Evolutionary conservation across 2,888 invertebrate species (phyloP).

Genomic region (Tenthredo livida): DNA sequence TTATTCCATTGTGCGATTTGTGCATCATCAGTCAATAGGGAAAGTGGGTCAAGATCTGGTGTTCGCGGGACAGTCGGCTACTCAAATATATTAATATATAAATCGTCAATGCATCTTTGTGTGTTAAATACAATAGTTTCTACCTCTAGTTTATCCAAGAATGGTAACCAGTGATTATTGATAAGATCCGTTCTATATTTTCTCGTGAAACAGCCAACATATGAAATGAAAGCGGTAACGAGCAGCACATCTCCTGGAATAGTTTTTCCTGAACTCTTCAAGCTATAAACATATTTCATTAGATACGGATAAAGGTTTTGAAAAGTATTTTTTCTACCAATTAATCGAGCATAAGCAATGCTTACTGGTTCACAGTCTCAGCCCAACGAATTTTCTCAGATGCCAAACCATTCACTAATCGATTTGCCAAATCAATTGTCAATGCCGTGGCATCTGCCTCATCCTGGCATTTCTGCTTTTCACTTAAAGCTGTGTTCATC

Average conservation of each 20-base stretch:
- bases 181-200: constrained; percentile 89
- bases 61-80: constrained; percentile 88
- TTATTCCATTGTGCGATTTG: constrained; percentile 97
- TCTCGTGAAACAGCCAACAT: constrained; percentile 95
- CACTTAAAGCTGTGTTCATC: constrained; percentile 91
- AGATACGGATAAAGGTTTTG: constrained; percentile 23
- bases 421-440: constrained; percentile 94
- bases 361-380: constrained; percentile 82
- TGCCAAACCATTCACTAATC: constrained; percentile 94
- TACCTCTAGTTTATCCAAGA: constrained; percentile 84
- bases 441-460: constrained; percentile 94
- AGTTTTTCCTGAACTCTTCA: constrained; percentile 86
- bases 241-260: constrained; percentile 94
- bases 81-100: background rate
- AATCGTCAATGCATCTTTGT: background rate
- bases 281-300: constrained; percentile 75
- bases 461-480: constrained; percentile 94
- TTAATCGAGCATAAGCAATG: constrained; percentile 74
- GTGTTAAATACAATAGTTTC: background rate
- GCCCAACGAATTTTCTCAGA: constrained; percentile 94
- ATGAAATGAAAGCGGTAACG: constrained; percentile 95
- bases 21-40: constrained; percentile 95
- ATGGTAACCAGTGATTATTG: constrained; percentile 90
- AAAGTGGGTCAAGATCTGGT: constrained; percentile 88
- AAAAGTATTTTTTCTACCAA: background rate